Evolutionary conservation across 1,140 invertebrate genomes (phyloP), one percentile per base, ranked within the genome.

Genomic region (Reticulitermes speratus): DNA sequence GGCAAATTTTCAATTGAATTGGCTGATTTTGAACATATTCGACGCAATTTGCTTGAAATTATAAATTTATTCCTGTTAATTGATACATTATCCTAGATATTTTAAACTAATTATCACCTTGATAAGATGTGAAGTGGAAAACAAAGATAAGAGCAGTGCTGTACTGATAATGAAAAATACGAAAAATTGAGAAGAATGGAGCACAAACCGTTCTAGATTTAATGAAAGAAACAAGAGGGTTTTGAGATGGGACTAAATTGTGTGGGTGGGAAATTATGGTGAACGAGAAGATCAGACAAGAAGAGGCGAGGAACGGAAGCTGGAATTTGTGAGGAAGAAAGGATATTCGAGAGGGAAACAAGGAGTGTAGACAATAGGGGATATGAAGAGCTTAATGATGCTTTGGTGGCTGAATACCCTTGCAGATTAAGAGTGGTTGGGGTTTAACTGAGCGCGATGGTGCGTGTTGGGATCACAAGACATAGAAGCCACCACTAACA

Each of bases 401-500:
- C 65, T 75, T 75, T 16, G 25, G n/a, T 75, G 7, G 65, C 7
- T 75, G 7, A 75, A 30, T 19, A 14, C n/a, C 65, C 52, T 75
- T 30, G 8, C 65, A 75, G 65, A 75, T 75, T 75, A 75, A 75
- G 65, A 75, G 65, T 75, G 65, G 65, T 75, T 75, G 65, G 30
- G 25, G 19, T 65, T 65, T 65, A 65, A 65, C 16, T 12, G 16
- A 2, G 19, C n/a, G 65, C 65, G n/a, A 75, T 75, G n/a, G 65
- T 11, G 65, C 65, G n/a, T 75, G 65, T 30, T 75, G 65, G 25
- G 65, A 75, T 30, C 65, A 75, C n/a, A 75, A 30, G 25, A 7
- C n/a, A 75, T 6, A 75, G 65, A 75, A 75, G n/a, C 65, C 65
- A 30, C 65, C 7, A 75, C 65, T 30, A 30, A 75, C 25, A 30